Base-by-base conservation (phyloP, 1,140 invertebrate genomes). In the Daktulosphaira vitifoliae region DNA sequence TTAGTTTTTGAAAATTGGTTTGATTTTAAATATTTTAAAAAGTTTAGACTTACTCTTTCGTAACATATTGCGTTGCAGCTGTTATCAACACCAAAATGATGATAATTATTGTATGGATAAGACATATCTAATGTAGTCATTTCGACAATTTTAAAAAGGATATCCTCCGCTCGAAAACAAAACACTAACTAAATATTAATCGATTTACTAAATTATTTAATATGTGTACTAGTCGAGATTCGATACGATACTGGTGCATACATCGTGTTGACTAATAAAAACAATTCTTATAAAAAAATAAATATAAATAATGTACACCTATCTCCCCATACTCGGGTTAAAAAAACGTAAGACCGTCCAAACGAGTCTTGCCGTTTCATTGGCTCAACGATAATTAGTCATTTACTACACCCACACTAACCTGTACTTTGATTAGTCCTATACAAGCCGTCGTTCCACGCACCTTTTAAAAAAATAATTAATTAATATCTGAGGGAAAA, bases 351-450 rank as follows among this genome's bases (percentile, higher is more conserved):
- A 62, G 42, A 46, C 42, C 22, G 56, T 62, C 26, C 29, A 46
- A 33, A 48, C 56, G 56, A 15, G 23, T 44, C 42, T 62, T 62
- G 56, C 56, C 42, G 56, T 62, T 62, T 48, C 56, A 62, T 62
- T 62, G 56, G 56, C 42, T 48, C 42, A 13, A 33, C 42, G 44
- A 48, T 62, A 62, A 62, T 62, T 62, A 62, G 56, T 62, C 56
- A 39, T 62, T 62, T 46, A 62, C 56, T 62, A 62, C 56, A 48
- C 56, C 56, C 56, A 62, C 56, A 33, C 56, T 33, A 62, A 62
- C 56, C 56, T 46, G 39, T 39, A 46, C 56, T 62, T 62, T 62
- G 56, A 62, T 62, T 62, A 62, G 56, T 48, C 16, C 25, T 25
- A n/a, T n/a, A 22, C 56, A 22, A 22, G 38, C 23, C 56, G 42